Evolutionary conservation across 1,140 invertebrate genomes (phyloP), one percentile per base, ranked within the genome.

Genomic region (Saccostrea glomerata): DNA sequence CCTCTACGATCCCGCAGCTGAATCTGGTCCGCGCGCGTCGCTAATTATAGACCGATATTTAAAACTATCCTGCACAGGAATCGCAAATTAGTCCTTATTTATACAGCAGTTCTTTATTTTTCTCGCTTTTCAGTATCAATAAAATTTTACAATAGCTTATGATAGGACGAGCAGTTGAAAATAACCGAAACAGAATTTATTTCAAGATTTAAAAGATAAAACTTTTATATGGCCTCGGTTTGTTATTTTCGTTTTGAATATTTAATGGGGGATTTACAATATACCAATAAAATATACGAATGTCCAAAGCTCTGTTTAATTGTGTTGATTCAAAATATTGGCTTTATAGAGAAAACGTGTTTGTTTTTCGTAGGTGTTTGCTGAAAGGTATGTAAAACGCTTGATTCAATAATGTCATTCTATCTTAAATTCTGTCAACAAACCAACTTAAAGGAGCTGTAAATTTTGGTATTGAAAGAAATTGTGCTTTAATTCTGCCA

Each of bases 241-340:
- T 77, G 30, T 77, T 30, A 30, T 77, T 23, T 13, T 25, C 25
- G 23, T 15, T 17, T 30, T 77, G 25, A 77, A 30, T 30, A 66
- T 77, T 30, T 77, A 40, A 77, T 30, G 11, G 23, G 11, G 70
- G 70, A 77, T 77, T 77, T 77, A 17, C 25, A 30, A 36, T 15
- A 30, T 30, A 17, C 30, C 70, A 77, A 30, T 25, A 77, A 77
- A 77, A 77, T 30, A 77, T 77, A 77, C 70, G 25, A 77, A 23
- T 77, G 25, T 77, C 30, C 70, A 15, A 2, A 77, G 25, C 23
- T 25, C 23, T 36, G 25, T 77, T 77, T 15, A 36, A 77, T 77
- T 77, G 70, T 77, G 70, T 77, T 77, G 70, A 77, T 77, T 77
- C 70, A 77, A 77, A 77, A 77, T 77, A 77, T 77, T 77, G 23